phyloP scores from a whole-genome alignment of 2,888 invertebrate species.

The Hypomecis punctinalis region DNA sequence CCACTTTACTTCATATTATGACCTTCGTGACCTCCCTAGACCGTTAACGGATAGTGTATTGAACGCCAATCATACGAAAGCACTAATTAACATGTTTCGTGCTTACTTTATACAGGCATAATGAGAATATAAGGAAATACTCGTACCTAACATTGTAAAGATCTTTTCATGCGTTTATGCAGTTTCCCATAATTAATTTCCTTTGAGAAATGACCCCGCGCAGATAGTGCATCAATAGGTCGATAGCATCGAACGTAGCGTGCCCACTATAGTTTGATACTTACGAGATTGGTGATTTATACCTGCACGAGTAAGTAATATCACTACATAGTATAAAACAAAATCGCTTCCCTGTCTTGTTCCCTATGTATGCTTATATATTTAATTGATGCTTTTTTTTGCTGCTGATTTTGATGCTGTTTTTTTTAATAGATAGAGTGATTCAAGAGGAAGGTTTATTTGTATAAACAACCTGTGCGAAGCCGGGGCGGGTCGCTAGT shows the following conservation, averaged over 20 bases:
- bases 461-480: too few species aligned
- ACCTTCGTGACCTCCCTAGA: background rate
- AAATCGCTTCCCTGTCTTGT: too few species aligned
- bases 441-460: too few species aligned
- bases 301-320: too few species aligned
- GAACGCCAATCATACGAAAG: background rate
- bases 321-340: too few species aligned
- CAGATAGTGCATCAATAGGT: conserved; percentile 36
- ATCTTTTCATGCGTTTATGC: conserved; percentile 30
- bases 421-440: too few species aligned
- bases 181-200: conserved; percentile 39
- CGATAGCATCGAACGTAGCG: conserved; percentile 26
- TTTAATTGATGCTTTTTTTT: too few species aligned
- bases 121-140: conserved; percentile 21
- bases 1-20: background rate
- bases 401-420: too few species aligned
- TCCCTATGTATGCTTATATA: too few species aligned
- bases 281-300: conserved; percentile 7
- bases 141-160: conserved; percentile 17
- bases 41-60: background rate
- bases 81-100: conserved; percentile 16
- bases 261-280: conserved; percentile 30
- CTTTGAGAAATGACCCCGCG: conserved; percentile 35
- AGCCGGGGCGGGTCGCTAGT: too few species aligned
- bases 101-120: conserved; percentile 23